Base-by-base conservation (phyloP, 2,888 invertebrate genomes). In the Ctena decussata region DNA sequence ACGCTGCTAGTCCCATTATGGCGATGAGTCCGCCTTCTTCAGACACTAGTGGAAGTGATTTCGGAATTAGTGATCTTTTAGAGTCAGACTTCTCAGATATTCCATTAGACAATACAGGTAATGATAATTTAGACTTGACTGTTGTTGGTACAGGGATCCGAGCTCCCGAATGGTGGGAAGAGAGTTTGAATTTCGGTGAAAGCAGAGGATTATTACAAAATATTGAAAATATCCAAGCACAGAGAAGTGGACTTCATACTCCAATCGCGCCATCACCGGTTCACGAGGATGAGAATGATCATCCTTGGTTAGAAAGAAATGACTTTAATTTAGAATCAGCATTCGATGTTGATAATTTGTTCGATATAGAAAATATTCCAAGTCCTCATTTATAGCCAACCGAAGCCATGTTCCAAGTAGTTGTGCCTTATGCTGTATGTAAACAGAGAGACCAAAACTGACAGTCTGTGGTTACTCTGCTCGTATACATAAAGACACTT, bases 131-230 rank as follows among this genome's bases (percentile, higher is more conserved):
- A 21, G 93, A 94, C 85, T 86, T 95, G 74, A 93, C 94, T n/a
- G 93, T 95, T 39, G 92, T 93, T 12, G 96, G 96, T n/a, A 91
- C 92, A 8, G 91, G 94, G n/a, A 95, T 96, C 46, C 91, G 91
- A 77, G 93, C 95, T 0, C 95, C 95, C 0, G 93, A 93, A n/a
- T 95, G 96, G 95, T 96, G 96, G 96, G 86, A 85, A 30, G 94
- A 94, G 53, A 92, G 87, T 82, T 83, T 92, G 18, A 90, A 90
- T 65, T 84, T 86, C 53, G 88, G 89, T 46, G 90, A 87, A 35
- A 86, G 87, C 32, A 81, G 87, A 41, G 84, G 87, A 18, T 80
- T 89, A 11, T 80, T 87, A 77, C 82, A 85, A 60, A 89, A 90
- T 53, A 88, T 88, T 77, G 86, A 86, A 37, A 86, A 91, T 41